Evolutionary conservation across 2,113 vertebrate genomes (phyloP).

Genomic region (Pseudorhombus dupliciocellatus): DNA sequence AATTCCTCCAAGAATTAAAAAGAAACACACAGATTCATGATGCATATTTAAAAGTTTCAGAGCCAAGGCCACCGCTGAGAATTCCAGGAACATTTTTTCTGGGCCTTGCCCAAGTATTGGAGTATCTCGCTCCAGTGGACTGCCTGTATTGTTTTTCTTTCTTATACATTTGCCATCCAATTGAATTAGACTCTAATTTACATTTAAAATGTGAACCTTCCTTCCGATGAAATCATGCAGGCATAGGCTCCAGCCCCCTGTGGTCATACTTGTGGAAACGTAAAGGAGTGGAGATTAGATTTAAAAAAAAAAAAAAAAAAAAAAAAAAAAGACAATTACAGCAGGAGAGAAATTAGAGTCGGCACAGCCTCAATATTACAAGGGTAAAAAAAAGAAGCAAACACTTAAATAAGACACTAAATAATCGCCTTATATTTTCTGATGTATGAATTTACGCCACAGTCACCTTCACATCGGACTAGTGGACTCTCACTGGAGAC

Average conservation of each 20-base stretch:
- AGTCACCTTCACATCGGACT: neutral
- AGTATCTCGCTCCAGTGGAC: neutral
- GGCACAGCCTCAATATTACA: neutral
- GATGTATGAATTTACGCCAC: neutral
- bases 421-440: neutral
- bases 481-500: too few relatives aligned
- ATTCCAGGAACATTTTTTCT: slow-evolving; percentile 13
- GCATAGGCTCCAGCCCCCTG: neutral
- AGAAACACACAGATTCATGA: slow-evolving; percentile 2
- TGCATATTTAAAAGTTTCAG: slow-evolving; percentile 18
- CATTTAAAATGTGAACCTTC: slow-evolving; percentile 14
- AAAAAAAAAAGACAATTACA: neutral
- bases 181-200: slow-evolving; percentile 19
- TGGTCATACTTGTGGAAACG: neutral
- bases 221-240: neutral
- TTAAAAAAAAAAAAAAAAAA: neutral
- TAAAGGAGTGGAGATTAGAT: neutral
- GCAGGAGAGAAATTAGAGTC: neutral
- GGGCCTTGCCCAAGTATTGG: slow-evolving; percentile 15
- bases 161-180: slow-evolving; percentile 10
- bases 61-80: slow-evolving; percentile 10
- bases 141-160: slow-evolving; percentile 6
- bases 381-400: neutral
- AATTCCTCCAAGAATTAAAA: slow-evolving; percentile 21
- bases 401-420: too few relatives aligned